A percentile compares a stretch with the other conserved stretches of the same genome.
Evolutionary conservation across 2,113 vertebrate species (phyloP).

Genomic region (Chascanopsetta lugubris): DNA sequence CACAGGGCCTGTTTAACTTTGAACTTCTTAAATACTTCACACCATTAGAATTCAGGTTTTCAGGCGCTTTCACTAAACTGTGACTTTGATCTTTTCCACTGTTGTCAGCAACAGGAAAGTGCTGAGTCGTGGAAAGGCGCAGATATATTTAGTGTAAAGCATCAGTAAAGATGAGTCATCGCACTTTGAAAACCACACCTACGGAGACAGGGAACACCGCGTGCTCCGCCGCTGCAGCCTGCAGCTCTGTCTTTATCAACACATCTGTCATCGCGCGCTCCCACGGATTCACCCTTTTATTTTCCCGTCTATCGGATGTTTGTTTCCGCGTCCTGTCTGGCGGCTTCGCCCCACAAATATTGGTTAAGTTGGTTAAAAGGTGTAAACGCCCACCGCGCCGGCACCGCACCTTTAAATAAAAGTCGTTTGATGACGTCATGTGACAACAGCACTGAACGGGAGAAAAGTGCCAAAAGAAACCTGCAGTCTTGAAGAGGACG

Average conservation of each 20-base stretch:
- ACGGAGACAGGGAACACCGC: too few species aligned
- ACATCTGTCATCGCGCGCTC: neutral
- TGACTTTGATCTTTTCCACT: neutral
- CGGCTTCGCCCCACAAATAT: neutral
- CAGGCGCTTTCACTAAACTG: neutral
- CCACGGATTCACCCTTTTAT: conserved; percentile 14
- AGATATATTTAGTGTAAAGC: neutral
- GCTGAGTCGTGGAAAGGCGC: neutral
- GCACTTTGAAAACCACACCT: too few species aligned
- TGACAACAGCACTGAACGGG: conserved; percentile 12
- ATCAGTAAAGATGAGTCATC: neutral
- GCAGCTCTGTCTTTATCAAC: conserved; percentile 18
- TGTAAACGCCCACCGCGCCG: too few species aligned
- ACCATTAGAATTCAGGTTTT: neutral
- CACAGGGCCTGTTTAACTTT: neutral
- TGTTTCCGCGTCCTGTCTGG: too few species aligned
- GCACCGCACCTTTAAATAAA: too few species aligned
- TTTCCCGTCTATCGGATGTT: neutral
- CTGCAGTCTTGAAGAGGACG: conserved; percentile 16
- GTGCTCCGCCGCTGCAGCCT: too few species aligned
- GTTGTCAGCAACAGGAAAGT: neutral
- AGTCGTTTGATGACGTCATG: conserved; percentile 5
- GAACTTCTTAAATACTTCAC: neutral
- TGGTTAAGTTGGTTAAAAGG: conserved; percentile 2
- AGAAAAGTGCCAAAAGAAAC: conserved; percentile 13